These are phyloP conservation scores for roundworm (Caenorhabditis elegans) DNA, from an alignment of 1,140 invertebrate species.

Conservation along the genomic window WBcel235 BX284605.5:2480001-2480500, in stretches of 20 bases:
- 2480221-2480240: too few relatives aligned
- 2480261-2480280: too few relatives aligned
- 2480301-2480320: too few relatives aligned
- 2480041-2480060: not conserved
- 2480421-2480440: conserved; percentile 17
- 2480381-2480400: not conserved
- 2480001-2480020: conserved; percentile 40
- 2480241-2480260: too few relatives aligned
- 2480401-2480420: not conserved
- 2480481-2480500: conserved; percentile 30
- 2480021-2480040: not conserved
- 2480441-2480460: conserved; percentile 51
- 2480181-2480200: too few relatives aligned
- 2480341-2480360: too few relatives aligned
- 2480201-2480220: too few relatives aligned
- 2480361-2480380: too few relatives aligned
- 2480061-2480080: not conserved
- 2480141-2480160: conserved; percentile 9
- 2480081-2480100: conserved; percentile 8
- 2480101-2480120: conserved; percentile 23
- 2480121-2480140: conserved; percentile 39
- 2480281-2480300: too few relatives aligned
- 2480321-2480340: too few relatives aligned
- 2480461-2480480: conserved; percentile 44
- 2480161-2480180: conserved; percentile 33